A percentile compares a stretch with the other conserved stretches of the same genome.
These are phyloP conservation scores for Empidonax alnorum DNA, from an alignment of 2,113 vertebrate genomes.

Conservation along the genomic window DNA sequence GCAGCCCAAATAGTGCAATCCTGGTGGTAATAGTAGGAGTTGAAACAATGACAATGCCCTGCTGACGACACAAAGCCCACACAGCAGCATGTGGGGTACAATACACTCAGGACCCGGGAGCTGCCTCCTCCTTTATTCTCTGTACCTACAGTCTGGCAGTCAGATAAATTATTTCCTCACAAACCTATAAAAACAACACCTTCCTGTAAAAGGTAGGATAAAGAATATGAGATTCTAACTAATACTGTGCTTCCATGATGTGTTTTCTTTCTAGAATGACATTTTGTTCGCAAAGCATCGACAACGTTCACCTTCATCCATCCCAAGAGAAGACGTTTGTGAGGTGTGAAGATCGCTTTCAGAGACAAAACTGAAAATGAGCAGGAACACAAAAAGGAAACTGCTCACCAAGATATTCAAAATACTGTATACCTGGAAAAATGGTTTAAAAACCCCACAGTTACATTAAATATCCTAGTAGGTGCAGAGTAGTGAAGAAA, in stretches of 20 bases:
- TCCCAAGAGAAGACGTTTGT: constrained; percentile 86
- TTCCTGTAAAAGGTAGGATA: neutral
- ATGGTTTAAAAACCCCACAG: neutral
- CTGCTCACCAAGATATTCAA: neutral
- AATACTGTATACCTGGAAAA: neutral
- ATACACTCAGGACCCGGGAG: fast-evolving
- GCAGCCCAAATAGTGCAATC: neutral
- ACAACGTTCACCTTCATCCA: constrained; percentile 75
- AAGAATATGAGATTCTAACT: neutral
- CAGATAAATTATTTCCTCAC: neutral
- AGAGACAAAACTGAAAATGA: constrained; percentile 44
- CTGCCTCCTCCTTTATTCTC: neutral
- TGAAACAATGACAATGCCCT: neutral
- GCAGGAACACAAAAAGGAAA: neutral
- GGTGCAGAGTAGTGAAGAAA: neutral
- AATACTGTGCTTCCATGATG: neutral
- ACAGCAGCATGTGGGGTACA: neutral
- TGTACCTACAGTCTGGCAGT: neutral
- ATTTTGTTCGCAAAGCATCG: constrained; percentile 83
- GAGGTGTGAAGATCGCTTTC: constrained; percentile 76
- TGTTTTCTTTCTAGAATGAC: constrained; percentile 75
- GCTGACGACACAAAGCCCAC: neutral
- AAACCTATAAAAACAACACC: neutral
- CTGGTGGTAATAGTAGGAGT: neutral
- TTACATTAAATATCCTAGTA: neutral